These are phyloP conservation scores for Drosophila algonquin DNA, from an alignment of 2,888 invertebrate species.

Conservation along the genomic window DNA sequence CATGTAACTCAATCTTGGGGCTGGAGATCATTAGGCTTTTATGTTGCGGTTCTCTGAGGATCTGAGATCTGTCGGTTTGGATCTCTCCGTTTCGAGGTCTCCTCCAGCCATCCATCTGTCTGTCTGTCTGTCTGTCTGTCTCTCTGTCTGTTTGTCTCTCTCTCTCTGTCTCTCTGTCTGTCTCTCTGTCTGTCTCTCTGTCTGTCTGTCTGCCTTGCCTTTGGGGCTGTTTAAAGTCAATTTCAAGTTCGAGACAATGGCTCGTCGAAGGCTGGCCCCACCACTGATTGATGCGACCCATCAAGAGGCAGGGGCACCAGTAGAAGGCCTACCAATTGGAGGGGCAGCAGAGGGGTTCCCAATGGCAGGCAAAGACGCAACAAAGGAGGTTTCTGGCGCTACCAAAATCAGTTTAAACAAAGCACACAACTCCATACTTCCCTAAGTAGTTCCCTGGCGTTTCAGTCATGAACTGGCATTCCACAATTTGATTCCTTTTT, in stretches of 20 bases:
- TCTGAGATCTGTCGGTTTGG: conserved; percentile 1
- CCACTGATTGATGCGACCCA: conserved; percentile 71
- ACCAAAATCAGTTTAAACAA: conserved; percentile 60
- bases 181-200: conserved; percentile 15
- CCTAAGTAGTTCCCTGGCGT: conserved; percentile 60
- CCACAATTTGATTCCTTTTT: conserved; percentile 44
- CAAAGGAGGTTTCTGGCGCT: conserved; percentile 15
- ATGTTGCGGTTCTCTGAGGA: conserved; percentile 61
- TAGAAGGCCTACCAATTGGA: not conserved
- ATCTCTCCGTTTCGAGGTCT: conserved; percentile 2
- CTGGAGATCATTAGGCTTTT: conserved; percentile 78
- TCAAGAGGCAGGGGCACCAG: conserved; percentile 44
- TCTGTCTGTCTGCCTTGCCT: conserved; percentile 15
- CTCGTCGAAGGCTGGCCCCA: conserved; percentile 15
- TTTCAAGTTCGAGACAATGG: conserved; percentile 78
- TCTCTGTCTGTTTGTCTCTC: conserved; percentile 16
- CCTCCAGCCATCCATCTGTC: not conserved
- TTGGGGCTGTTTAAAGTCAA: conserved; percentile 66
- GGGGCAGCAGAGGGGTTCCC: not conserved
- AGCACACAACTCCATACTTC: conserved; percentile 41
- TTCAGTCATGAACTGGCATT: conserved; percentile 55
- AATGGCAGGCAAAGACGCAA: not conserved
- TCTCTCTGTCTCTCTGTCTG: no score
- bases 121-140: conserved; percentile 19
- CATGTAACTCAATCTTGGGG: conserved; percentile 74